Percentiles rank a stretch among this genome's conserved stretches.
phyloP scores from a whole-genome alignment of 2,113 vertebrate species.

The Trichechus manatus region DNA sequence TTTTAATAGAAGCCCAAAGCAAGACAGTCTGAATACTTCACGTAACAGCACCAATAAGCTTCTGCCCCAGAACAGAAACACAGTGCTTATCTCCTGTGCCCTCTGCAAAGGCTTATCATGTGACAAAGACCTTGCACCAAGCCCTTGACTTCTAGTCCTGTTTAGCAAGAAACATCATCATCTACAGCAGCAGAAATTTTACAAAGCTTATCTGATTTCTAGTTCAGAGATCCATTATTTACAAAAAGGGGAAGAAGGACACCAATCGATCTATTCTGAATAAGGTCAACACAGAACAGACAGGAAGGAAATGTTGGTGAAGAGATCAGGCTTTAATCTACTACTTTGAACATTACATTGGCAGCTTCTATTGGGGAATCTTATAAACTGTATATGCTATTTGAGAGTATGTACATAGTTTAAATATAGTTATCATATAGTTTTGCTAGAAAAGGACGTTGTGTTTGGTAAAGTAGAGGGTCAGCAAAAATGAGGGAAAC shows the following conservation, averaged over 20 bases:
- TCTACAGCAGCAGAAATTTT: neutral
- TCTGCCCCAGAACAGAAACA: neutral
- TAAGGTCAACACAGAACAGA: neutral
- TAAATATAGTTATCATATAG: neutral
- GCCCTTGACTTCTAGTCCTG: neutral
- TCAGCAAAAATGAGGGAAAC: neutral
- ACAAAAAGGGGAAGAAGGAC: neutral
- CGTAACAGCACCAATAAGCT: neutral
- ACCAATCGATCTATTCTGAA: neutral
- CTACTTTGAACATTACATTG: neutral
- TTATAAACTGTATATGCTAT: neutral
- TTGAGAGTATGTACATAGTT: neutral
- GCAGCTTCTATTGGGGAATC: neutral
- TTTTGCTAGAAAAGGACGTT: neutral
- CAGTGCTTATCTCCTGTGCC: neutral
- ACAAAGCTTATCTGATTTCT: conserved; percentile 16
- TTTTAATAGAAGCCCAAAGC: neutral
- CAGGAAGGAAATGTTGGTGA: neutral
- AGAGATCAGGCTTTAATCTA: neutral
- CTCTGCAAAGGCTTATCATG: neutral
- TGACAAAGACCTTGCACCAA: neutral
- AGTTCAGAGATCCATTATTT: neutral
- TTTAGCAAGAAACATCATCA: neutral
- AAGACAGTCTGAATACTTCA: neutral
- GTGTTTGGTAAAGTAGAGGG: too few relatives aligned